These are phyloP conservation scores for Apostichopus japonicus DNA, from an alignment of 35 echinoderm and acorn worm species.

Conservation along the genomic window DNA sequence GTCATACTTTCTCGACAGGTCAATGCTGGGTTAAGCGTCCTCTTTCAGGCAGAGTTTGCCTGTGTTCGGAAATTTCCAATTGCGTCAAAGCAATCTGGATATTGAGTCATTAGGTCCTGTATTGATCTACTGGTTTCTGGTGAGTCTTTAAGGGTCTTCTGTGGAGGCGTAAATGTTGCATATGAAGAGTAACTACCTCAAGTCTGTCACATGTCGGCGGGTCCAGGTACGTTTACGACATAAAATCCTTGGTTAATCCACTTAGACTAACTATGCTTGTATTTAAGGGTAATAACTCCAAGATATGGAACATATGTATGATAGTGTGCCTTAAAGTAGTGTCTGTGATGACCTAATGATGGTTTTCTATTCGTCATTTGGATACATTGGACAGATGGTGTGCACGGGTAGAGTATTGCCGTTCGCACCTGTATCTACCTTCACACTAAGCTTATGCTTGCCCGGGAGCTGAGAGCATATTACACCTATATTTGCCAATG, in stretches of 20 bases:
- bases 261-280: conserved; percentile 19
- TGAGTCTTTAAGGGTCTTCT: no score
- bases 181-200: background rate
- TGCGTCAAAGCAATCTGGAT: conserved; percentile 48
- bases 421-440: conserved; percentile 25
- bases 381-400: conserved; percentile 33
- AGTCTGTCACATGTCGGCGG: conserved; percentile 42
- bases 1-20: conserved; percentile 55
- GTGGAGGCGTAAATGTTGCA: no score
- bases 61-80: conserved; percentile 46
- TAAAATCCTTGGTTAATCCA: conserved; percentile 52
- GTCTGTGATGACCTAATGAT: background rate
- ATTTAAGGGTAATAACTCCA: background rate
- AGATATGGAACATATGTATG: conserved; percentile 8
- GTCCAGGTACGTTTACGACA: conserved; percentile 58
- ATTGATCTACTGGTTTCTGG: background rate
- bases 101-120: conserved; percentile 7
- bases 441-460: background rate
- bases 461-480: conserved; percentile 30
- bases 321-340: conserved; percentile 31
- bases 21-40: conserved; percentile 51
- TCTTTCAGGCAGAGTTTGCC: conserved; percentile 40
- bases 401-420: conserved; percentile 53
- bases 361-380: background rate
- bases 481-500: conserved; percentile 5